phyloP scores from a whole-genome alignment of 2,113 vertebrate genomes.

The Daboia siamensis region DNA sequence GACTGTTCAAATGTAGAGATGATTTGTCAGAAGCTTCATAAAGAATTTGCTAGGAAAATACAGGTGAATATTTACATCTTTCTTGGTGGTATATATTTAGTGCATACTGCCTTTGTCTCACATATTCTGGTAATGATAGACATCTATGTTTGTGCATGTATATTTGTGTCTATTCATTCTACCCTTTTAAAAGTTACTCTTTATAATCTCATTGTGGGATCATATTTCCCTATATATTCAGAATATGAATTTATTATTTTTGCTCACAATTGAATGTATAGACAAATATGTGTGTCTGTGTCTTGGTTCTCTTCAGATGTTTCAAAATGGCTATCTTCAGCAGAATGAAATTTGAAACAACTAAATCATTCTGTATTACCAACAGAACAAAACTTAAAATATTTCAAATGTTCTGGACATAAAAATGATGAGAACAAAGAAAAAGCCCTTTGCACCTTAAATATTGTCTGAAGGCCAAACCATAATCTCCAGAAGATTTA shows the following conservation, averaged over 20 bases:
- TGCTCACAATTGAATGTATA: background rate
- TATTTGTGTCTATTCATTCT: background rate
- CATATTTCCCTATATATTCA: background rate
- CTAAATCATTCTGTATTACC: too few relatives aligned
- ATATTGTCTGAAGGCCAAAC: too few relatives aligned
- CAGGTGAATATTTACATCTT: constrained; percentile 66
- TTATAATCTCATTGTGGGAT: background rate
- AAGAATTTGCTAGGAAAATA: constrained; percentile 79
- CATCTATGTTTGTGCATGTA: background rate
- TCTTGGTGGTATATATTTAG: background rate
- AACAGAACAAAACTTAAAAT: too few relatives aligned
- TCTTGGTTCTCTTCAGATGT: too few relatives aligned
- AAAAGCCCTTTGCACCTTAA: too few relatives aligned
- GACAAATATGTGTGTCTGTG: too few relatives aligned
- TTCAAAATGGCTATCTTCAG: too few relatives aligned
- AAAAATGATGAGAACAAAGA: too few relatives aligned
- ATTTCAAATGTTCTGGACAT: too few relatives aligned
- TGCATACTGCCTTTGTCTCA: background rate
- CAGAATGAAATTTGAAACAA: too few relatives aligned
- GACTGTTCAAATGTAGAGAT: constrained; percentile 49
- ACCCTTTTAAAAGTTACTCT: background rate
- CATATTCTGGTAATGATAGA: background rate
- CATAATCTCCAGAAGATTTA: too few relatives aligned
- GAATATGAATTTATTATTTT: background rate
- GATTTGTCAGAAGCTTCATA: constrained; percentile 75